Evolutionary conservation across 2,888 invertebrate species (phyloP).

Genomic region (Harpagoxenus sublaevis): DNA sequence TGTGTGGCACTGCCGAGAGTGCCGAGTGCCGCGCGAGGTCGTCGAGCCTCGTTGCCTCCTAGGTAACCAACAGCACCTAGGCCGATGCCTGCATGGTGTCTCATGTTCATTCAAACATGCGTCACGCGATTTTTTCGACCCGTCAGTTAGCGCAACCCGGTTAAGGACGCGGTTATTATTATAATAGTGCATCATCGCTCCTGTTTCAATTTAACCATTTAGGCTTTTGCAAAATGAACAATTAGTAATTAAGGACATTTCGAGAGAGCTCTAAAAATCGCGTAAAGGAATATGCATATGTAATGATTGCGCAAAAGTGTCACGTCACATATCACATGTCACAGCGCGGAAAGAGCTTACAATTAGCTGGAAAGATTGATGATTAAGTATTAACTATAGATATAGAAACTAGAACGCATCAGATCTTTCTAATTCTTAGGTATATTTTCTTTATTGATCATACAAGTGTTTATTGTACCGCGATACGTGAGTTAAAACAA

Average conservation of each 20-base stretch:
- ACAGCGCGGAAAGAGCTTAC: neutral
- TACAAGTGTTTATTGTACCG: neutral
- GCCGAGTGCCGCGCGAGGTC: slow-evolving; percentile 57
- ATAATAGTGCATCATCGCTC: neutral
- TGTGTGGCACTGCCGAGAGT: neutral
- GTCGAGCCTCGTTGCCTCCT: slow-evolving; percentile 69
- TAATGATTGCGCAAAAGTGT: neutral
- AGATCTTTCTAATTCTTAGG: neutral
- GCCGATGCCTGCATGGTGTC: neutral
- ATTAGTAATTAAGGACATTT: neutral
- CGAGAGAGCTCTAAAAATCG: neutral
- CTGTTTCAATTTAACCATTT: neutral
- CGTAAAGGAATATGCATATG: neutral
- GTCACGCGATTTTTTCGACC: slow-evolving; percentile 32
- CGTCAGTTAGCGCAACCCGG: neutral
- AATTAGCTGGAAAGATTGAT: neutral
- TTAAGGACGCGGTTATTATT: neutral
- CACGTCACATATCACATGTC: neutral
- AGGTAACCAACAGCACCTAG: slow-evolving; percentile 18
- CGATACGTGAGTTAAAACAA: neutral
- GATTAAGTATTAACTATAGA: too few species aligned
- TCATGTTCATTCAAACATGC: neutral
- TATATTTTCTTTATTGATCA: slow-evolving; percentile 1
- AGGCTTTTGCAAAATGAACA: neutral
- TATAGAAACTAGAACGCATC: too few species aligned